Evolutionary conservation across 2,797 vertebrate species (phyloP), one percentile per base, ranked within the genome.

Genomic region (Gallinago solitaria): DNA sequence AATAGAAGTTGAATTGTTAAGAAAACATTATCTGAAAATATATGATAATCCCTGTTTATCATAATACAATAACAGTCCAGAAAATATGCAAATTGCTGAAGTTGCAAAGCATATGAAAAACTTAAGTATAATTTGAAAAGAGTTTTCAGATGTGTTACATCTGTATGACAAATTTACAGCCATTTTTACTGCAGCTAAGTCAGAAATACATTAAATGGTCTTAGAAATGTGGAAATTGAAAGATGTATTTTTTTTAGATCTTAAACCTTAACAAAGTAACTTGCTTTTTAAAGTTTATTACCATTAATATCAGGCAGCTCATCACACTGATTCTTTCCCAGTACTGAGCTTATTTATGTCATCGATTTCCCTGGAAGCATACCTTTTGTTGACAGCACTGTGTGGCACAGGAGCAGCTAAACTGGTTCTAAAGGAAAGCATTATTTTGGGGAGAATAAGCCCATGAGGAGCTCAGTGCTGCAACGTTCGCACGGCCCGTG

Each of bases 1-100:
- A 98, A 98, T 96, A 98, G 94, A 98, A 98, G 97, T 98, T 97
- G 94, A 97, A 98, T 96, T 97, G 97, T 97, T 98, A 97, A 95
- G 97, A 96, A 97, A 98, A 98, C 96, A 98, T 97, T 97, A 95
- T 98, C 96, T 98, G 97, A 97, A 98, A 98, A 97, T 97, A 95
- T 97, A 98, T 97, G 97, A 98, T 98, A 98, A 98, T 98, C 97
- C 97, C 79, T 97, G 94, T 96, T 97, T 97, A 97, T 97, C 97
- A 98, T 98, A 97, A 96, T 93, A 97, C 74, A 98, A 88, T 96
- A 98, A 97, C 70, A 95, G 87, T 95, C 96, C 87, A 0, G 96
- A 97, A 97, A 96, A 94, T 92, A 97, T 97, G 96, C 91, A 97
- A 96, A 98, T 97, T 83, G 65, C 75, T 88, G 93, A 97, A 97